A percentile compares a stretch with the other conserved stretches of the same genome.
These are phyloP conservation scores for Hirundichthys speculiger DNA, from an alignment of 2,113 vertebrate genomes.

Conservation along the genomic window DNA sequence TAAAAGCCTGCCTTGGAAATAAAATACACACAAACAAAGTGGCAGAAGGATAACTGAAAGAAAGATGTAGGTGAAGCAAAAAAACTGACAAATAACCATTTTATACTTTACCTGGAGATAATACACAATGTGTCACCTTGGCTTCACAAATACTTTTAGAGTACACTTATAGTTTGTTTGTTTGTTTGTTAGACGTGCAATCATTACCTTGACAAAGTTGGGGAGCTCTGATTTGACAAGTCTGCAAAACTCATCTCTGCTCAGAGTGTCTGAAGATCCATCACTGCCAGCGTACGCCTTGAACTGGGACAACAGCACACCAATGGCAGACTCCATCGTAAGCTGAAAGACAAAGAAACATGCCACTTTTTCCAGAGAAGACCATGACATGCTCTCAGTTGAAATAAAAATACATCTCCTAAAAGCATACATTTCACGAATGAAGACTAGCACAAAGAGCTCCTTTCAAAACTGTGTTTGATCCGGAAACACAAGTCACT, in stretches of 20 bases:
- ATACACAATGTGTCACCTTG: too few relatives aligned
- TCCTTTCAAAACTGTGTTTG: neutral
- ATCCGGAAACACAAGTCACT: conserved; percentile 20
- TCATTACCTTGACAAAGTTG: conserved; percentile 52
- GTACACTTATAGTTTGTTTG: neutral
- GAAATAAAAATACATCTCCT: neutral
- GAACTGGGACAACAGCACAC: conserved; percentile 54
- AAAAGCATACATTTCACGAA: neutral
- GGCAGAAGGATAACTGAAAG: too few relatives aligned
- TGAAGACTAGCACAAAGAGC: neutral
- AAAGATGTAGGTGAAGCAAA: too few relatives aligned
- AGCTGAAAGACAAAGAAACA: neutral
- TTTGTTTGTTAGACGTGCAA: neutral
- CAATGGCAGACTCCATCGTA: conserved; percentile 48
- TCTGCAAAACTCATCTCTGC: conserved; percentile 51
- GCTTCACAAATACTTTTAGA: neutral
- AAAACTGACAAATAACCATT: too few relatives aligned
- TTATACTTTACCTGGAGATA: too few relatives aligned
- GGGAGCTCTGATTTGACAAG: conserved; percentile 49
- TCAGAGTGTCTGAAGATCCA: conserved; percentile 50
- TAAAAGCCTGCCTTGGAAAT: too few relatives aligned
- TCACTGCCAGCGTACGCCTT: conserved; percentile 43
- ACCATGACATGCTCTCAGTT: neutral
- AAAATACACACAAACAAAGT: too few relatives aligned
- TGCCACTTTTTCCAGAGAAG: neutral